Base-by-base conservation (phyloP, 2,797 vertebrate genomes). In the Hydrocynus forskahlii region DNA sequence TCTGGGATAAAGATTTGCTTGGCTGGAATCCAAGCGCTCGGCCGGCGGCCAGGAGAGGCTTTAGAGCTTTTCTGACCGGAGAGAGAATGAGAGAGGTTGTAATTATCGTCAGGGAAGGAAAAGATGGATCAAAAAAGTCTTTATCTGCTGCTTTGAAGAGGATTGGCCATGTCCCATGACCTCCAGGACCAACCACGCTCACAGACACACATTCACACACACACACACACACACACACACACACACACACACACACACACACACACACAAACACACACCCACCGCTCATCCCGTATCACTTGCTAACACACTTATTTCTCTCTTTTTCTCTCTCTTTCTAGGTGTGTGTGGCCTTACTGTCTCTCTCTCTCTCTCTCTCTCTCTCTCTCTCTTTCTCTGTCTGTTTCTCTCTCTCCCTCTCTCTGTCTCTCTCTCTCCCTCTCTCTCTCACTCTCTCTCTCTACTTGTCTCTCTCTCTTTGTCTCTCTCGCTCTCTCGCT, bases 1-100 rank as follows among this genome's bases (percentile, higher is more conserved):
- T 93, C 89, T 86, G 55, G 86, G 87, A 86, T 89, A 88, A 92
- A n/a, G 85, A 91, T 76, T 86, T 81, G 74, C 80, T 88, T 92
- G 92, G 90, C 86, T 52, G 60, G 73, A 48, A 76, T 87, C 90
- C 90, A 92, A 89, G 87, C 88, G 88, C 88, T 89, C 85, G 88
- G 87, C 80, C 43, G 52, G 68, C 60, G 68, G 87, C 89, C 89
- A 90, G 55, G 17, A 7, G 60, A 66, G 88, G 83, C 83, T 88
- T 86, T 88, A 81, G 81, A 73, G 84, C 64, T 87, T 75, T 81
- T 86, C 85, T 78, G 80, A 79, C 52, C 63, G 12, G 57, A 45
- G 66, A 70, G 43, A 70, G 43, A 50, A 13, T 25, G 21, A 81
- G 75, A 23, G 76, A 45, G 84, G 85, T 76, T 60, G 84, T 87